Conservation (phyloP, 2,113 vertebrate genomes). For the Vimba vimba region DNA sequence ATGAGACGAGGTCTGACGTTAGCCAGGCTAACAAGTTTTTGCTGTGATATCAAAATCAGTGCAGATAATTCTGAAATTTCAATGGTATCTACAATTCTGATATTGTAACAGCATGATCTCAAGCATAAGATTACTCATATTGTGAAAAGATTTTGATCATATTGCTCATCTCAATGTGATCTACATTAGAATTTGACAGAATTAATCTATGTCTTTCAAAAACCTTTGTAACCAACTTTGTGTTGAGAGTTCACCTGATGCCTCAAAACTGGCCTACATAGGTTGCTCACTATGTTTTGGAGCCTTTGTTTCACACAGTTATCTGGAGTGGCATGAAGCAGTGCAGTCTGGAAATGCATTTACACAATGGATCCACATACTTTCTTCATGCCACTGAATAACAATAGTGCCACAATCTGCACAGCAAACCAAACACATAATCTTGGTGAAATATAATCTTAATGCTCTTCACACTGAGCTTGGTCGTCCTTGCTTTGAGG, state of each 20-base stretch:
- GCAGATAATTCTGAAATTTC: too few species aligned
- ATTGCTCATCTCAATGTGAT: too few species aligned
- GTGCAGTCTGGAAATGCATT: background rate
- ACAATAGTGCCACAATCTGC: background rate
- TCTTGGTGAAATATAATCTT: background rate
- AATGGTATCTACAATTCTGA: background rate
- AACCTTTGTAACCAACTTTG: background rate
- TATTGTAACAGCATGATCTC: background rate
- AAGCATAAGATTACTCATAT: too few species aligned
- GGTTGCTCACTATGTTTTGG: background rate
- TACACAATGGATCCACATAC: background rate
- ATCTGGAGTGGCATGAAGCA: background rate
- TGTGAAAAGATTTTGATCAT: too few species aligned
- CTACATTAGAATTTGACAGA: too few species aligned
- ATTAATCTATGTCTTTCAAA: background rate
- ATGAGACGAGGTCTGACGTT: too few species aligned
- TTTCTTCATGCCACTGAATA: background rate
- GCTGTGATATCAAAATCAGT: too few species aligned
- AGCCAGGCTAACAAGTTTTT: too few species aligned
- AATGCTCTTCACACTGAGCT: background rate
- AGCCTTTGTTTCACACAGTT: background rate
- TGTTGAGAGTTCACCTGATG: background rate
- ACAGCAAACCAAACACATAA: slow-evolving; percentile 12
- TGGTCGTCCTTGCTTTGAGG: background rate
- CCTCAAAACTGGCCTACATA: background rate